Base-by-base conservation (phyloP, 2,113 vertebrate species). In the Salminus brasiliensis region DNA sequence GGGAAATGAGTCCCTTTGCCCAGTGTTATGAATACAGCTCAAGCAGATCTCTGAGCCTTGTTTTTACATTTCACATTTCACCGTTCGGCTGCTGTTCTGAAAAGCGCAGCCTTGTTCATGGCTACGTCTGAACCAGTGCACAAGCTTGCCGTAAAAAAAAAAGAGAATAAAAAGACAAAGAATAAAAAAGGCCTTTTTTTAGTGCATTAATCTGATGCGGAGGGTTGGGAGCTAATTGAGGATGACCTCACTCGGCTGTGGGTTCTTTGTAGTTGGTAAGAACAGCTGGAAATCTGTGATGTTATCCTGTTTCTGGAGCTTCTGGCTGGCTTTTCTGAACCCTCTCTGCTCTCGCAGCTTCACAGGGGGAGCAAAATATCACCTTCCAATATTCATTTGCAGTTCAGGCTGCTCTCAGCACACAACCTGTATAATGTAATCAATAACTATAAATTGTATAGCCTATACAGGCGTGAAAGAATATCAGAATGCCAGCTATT, bases 311-410 rank as follows among this genome's bases (percentile, higher is more conserved):
- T 62, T 72, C 45, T 72, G 67, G 55, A 65, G 55, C 55, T 53
- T 29, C n/a, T n/a, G n/a, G n/a, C 2, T 10, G 53, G 77, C 72
- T 59, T 72, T 72, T 59, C 62, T 52, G n/a, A 72, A 45, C 23
- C 39, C 55, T 36, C n/a, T 62, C 23, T 27, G 15, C 34, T n/a
- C n/a, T n/a, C n/a, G n/a, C n/a, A n/a, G n/a, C n/a, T n/a, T n/a
- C n/a, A n/a, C n/a, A n/a, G 55, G 15, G 55, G 76, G 43, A 52
- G 30, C 23, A 12, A 72, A 47, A n/a, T 53, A 66, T 39, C 30
- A 65, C 43, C 73, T 72, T 60, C 65, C 72, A 67, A 36, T 18
- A 41, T 82, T 81, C 65, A 86, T 86, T 85, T 85, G 76, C 74
- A 78, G 74, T 86, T 82, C 72, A 70, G 81, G 71, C 34, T 18